Evolutionary conservation across 2,113 vertebrate genomes (phyloP).

Genomic region (Dasyprocta punctata): DNA sequence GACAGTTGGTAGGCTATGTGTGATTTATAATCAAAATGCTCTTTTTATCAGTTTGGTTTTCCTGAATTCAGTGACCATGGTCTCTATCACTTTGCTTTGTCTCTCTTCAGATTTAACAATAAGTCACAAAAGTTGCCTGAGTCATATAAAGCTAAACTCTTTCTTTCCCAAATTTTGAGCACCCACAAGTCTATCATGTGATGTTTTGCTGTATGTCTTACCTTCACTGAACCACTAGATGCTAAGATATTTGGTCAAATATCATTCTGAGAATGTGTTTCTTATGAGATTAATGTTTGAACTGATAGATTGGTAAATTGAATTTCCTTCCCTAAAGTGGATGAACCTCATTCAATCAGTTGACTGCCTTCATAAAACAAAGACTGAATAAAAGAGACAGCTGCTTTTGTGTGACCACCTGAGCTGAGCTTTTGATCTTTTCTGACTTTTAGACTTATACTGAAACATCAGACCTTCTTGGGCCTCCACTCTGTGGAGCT

Average conservation of each 20-base stretch:
- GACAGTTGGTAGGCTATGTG: background rate
- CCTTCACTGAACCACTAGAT: background rate
- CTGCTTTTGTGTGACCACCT: rapidly evolving
- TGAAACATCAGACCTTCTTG: background rate
- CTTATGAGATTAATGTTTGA: background rate
- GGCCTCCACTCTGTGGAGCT: background rate
- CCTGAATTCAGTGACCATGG: rapidly evolving
- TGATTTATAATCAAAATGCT: background rate
- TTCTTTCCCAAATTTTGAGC: background rate
- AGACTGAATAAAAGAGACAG: background rate
- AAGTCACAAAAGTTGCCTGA: background rate
- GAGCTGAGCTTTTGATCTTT: background rate
- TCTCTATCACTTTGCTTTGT: background rate
- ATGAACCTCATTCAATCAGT: background rate
- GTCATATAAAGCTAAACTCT: background rate
- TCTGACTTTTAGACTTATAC: background rate
- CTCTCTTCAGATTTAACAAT: background rate
- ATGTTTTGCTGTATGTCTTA: background rate
- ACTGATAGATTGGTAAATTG: background rate
- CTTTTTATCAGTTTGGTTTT: background rate
- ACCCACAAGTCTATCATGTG: background rate
- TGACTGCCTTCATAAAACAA: background rate
- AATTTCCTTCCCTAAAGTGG: background rate
- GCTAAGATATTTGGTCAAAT: background rate
- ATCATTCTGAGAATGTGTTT: background rate